Percentiles rank a stretch among this genome's conserved stretches.
Conservation (phyloP, 2,113 vertebrate species). For the Epinephelus moara region DNA sequence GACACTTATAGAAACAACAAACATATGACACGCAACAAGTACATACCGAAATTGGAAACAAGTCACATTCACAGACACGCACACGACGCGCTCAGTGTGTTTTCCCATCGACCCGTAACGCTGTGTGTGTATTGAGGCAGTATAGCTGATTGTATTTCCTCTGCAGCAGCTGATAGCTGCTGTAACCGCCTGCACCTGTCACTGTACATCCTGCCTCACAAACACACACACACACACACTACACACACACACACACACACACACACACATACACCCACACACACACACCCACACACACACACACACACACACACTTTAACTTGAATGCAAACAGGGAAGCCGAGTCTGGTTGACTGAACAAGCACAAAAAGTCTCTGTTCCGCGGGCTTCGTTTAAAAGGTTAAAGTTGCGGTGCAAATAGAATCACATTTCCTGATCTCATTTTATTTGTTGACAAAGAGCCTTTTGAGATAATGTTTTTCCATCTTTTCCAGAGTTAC, state of each 20-base stretch:
- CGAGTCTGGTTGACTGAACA: constrained; percentile 44
- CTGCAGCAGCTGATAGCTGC: constrained; percentile 65
- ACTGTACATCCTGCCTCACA: constrained; percentile 34
- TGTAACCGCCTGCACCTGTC: constrained; percentile 70
- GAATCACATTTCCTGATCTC: constrained; percentile 38
- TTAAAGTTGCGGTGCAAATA: constrained; percentile 24
- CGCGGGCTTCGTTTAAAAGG: constrained; percentile 22
- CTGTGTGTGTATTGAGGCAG: constrained; percentile 33
- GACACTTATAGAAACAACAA: neutral
- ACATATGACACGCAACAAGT: neutral
- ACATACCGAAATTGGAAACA: constrained; percentile 28
- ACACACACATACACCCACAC: constrained; percentile 27
- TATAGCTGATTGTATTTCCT: constrained; percentile 63
- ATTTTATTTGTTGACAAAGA: constrained; percentile 25
- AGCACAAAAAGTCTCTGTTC: constrained; percentile 48
- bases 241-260: neutral
- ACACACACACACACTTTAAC: neutral
- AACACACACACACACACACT: constrained; percentile 34
- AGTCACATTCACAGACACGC: neutral
- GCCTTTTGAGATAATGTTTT: constrained; percentile 24
- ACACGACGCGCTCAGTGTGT: constrained; percentile 5
- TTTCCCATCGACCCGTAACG: neutral
- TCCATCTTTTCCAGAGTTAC: neutral
- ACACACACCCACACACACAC: constrained; percentile 36
- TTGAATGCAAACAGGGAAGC: constrained; percentile 29